Evolutionary conservation across 1,140 invertebrate genomes (phyloP).

Genomic region (Chironomus tepperi): DNA sequence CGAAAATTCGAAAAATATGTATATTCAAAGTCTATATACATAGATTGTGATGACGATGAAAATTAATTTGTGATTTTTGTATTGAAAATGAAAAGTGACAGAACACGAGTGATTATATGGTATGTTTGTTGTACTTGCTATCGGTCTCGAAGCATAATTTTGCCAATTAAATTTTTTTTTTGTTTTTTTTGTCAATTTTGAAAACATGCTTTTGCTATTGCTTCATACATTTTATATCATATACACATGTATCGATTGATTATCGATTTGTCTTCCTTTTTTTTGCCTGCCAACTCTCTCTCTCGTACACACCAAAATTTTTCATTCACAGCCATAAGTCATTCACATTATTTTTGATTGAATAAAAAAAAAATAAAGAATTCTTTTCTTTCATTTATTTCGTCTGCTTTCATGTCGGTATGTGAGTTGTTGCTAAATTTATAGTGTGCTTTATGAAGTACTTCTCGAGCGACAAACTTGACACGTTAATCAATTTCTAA

Average conservation of each 20-base stretch:
- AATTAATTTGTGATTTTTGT: slow-evolving; percentile 15
- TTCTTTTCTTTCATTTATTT: background rate
- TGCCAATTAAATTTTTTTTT: slow-evolving; percentile 19
- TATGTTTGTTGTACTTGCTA: slow-evolving; percentile 12
- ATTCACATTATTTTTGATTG: slow-evolving; percentile 7
- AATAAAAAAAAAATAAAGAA: background rate
- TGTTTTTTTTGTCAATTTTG: slow-evolving; percentile 16
- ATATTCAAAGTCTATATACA: background rate
- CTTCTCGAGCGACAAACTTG: background rate
- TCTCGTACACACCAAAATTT: background rate
- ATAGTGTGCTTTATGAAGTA: background rate
- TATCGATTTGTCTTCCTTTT: background rate
- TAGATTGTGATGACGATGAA: slow-evolving; percentile 7
- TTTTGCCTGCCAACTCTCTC: background rate
- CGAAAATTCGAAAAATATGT: background rate
- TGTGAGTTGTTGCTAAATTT: background rate
- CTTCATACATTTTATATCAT: too few species aligned
- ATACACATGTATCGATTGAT: slow-evolving; percentile 1
- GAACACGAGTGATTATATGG: slow-evolving; percentile 18
- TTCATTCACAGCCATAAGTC: background rate
- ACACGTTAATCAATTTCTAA: background rate
- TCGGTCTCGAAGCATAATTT: slow-evolving; percentile 15
- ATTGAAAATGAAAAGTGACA: slow-evolving; percentile 21
- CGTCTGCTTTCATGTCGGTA: background rate
- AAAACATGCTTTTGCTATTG: background rate